phyloP scores from a whole-genome alignment of 2,888 invertebrate species.

The Tachina grossa region DNA sequence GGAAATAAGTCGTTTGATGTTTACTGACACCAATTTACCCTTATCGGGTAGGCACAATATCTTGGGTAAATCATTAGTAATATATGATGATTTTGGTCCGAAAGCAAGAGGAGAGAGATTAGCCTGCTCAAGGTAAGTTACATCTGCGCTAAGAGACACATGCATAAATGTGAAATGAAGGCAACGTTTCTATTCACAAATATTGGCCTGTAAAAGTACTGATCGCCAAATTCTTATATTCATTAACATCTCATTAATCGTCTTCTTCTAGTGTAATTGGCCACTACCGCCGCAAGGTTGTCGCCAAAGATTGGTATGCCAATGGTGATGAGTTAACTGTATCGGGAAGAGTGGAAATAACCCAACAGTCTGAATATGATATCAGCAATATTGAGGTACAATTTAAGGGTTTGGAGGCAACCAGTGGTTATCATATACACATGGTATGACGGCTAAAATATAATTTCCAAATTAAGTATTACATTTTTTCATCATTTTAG shows the following conservation, averaged over 20 bases:
- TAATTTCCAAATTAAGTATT: too few relatives aligned
- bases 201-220: too few relatives aligned
- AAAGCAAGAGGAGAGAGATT: slow-evolving; percentile 93
- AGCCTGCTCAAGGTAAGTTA: slow-evolving; percentile 91
- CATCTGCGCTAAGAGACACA: too few relatives aligned
- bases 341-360: slow-evolving; percentile 90
- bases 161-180: too few relatives aligned
- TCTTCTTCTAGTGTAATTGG: slow-evolving; percentile 90
- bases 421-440: slow-evolving; percentile 91
- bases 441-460: slow-evolving; percentile 84
- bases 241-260: slow-evolving; percentile 69
- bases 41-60: slow-evolving; percentile 88
- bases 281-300: slow-evolving; percentile 90
- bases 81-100: slow-evolving; percentile 94
- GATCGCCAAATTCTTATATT: neutral
- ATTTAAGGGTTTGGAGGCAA: slow-evolving; percentile 87
- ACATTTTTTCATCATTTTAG: slow-evolving; percentile 83
- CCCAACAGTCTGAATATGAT: slow-evolving; percentile 94
- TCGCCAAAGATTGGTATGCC: slow-evolving; percentile 94
- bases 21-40: slow-evolving; percentile 90
- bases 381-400: slow-evolving; percentile 90
- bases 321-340: slow-evolving; percentile 87
- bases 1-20: slow-evolving; percentile 88
- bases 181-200: neutral
- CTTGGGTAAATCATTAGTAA: slow-evolving; percentile 91